Base-by-base conservation (phyloP, 2,888 invertebrate genomes). In the Thereva nobilitata region DNA sequence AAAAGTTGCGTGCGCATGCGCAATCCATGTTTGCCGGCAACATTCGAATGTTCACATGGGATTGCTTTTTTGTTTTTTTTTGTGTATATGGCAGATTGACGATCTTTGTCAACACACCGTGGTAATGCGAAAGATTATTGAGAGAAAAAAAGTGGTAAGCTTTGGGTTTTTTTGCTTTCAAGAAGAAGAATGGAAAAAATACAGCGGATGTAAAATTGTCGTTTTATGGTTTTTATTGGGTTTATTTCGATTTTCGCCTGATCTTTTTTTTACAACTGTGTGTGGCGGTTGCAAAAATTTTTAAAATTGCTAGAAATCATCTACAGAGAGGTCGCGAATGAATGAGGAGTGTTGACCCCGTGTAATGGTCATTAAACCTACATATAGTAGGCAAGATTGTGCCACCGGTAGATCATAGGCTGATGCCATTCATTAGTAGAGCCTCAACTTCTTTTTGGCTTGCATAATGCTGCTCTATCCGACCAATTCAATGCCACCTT, bases 161-260 rank as follows among this genome's bases (percentile, higher is more conserved):
- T 23, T 23, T 23, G 23, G 23, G 23, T 23, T 23, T 23, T 23
- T 23, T 23, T 23, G 23, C 23, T n/a, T n/a, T n/a, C n/a, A n/a
- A n/a, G n/a, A 23, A 23, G 23, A 40, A 7, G 12, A 6, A 9
- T 23, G 56, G 41, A 50, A 40, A 44, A 40, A 50, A 61, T 40
- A 38, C 23, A 61, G 40, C 61, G 61, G 61, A 61, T 61, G 61
- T 50, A 61, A 61, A 61, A 61, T 61, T 61, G 61, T 61, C 49
- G 40, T 61, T 49, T 40, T 38, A 49, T 38, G 50, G 7, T 40
- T 61, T 61, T 40, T 10, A 50, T 23, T 23, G 23, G 23, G 23
- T 23, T 23, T 23, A 23, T 23, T 23, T 23, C 49, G 50, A 50
- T 49, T 40, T 50, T 61, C 40, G 9, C 41, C 4, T 50, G 50